Evolutionary conservation across 2,797 vertebrate genomes (phyloP).

Genomic region (Diplodus puntazzo): DNA sequence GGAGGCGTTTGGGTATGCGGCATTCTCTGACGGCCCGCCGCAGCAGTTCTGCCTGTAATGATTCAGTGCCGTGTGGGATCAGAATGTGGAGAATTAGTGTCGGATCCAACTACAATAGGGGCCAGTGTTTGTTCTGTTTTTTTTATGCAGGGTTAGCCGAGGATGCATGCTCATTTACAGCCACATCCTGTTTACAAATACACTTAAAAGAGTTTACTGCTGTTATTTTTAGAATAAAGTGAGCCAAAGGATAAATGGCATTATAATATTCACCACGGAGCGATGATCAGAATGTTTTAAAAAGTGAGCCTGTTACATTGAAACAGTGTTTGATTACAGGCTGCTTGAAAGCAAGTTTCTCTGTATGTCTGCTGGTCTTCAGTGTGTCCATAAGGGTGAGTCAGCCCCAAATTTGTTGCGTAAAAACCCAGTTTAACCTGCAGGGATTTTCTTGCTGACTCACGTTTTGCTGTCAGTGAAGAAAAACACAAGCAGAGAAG

Average conservation of each 20-base stretch:
- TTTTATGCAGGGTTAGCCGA: neutral
- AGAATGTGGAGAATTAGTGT: neutral
- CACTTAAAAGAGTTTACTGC: neutral
- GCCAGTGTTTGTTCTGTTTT: neutral
- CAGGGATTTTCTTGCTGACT: neutral
- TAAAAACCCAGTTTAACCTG: neutral
- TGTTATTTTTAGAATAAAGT: neutral
- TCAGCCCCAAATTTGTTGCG: neutral
- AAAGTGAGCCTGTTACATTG: neutral
- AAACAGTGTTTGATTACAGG: slow-evolving; percentile 1
- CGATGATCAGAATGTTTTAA: neutral
- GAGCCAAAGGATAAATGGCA: too few species aligned
- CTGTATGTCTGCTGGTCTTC: neutral
- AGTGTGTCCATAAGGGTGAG: neutral
- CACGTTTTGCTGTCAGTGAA: neutral
- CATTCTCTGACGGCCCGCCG: neutral
- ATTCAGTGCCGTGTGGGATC: neutral
- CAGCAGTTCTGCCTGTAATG: neutral
- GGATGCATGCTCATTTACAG: neutral
- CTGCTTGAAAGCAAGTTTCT: slow-evolving; percentile 1
- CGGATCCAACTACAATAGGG: neutral
- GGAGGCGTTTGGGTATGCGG: neutral
- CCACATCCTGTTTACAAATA: neutral
- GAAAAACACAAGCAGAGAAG: neutral
- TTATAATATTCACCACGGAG: neutral